Conservation (phyloP, 2,113 vertebrate genomes). For the Ibidorhyncha struthersii region DNA sequence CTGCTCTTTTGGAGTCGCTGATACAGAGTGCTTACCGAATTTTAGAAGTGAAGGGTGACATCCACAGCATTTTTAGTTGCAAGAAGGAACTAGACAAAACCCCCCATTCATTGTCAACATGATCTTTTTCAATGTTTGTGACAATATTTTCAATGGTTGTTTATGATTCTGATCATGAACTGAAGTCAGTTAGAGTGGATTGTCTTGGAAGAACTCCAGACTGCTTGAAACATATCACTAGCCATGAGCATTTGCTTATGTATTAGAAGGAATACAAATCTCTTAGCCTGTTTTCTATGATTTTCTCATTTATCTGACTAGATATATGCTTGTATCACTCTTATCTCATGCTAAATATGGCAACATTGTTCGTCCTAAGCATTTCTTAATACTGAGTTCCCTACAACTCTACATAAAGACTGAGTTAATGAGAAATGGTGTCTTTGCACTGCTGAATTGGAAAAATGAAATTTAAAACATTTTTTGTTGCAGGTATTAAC, state of each 20-base stretch:
- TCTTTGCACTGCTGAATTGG: background rate
- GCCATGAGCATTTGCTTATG: background rate
- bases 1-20: background rate
- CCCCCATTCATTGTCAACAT: background rate
- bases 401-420: background rate
- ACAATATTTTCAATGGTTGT: background rate
- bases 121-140: background rate
- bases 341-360: background rate
- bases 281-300: background rate
- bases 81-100: background rate
- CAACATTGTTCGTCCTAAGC: background rate
- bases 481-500: background rate
- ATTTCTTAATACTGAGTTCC: background rate
- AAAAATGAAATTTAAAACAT: background rate
- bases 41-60: background rate
- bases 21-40: background rate
- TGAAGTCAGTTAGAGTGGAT: background rate
- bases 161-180: background rate
- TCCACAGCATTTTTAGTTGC: background rate
- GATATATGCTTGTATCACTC: background rate
- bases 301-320: background rate
- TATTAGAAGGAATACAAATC: background rate
- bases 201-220: background rate
- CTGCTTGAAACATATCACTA: background rate
- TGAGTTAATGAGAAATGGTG: background rate